Base-by-base conservation (phyloP, 1,140 invertebrate species). In the Ruditapes philippinarum region DNA sequence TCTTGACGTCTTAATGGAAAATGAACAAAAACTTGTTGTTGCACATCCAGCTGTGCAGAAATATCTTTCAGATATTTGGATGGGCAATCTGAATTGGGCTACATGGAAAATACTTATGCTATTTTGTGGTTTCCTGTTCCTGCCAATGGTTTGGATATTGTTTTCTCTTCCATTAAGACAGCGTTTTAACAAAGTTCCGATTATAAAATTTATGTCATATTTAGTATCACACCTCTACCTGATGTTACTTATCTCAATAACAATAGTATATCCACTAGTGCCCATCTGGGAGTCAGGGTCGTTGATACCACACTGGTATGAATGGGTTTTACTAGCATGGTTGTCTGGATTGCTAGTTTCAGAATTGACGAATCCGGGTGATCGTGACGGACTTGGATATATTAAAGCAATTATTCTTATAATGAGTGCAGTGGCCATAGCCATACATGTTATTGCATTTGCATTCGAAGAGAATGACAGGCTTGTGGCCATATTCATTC, bases 191-290 rank as follows among this genome's bases (percentile, higher is more conserved):
- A 98, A 95, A 95, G 92, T 97, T 22, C 99, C 99, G 28, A 99
- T 99, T 91, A 99, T 99, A 93, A 99, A 99, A 96, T 99, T 99
- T 95, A 99, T 99, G 98, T 99, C 99, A 19, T 99, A 99, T 96
- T 97, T 99, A 76, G 99, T 99, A 0, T 99, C 99, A 0, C 99
- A 99, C 96, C 97, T 99, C 91, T 99, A 99, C 96, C 97, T 99
- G 79, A 99, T 99, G 97, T 96, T 98, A 70, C 97, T 99, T 90
- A 97, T 99, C 90, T 94, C 92, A 36, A 96, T 99, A 81, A 98
- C 98, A n/a, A 98, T 98, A 40, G 98, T 99, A 83, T 98, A 97
- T 76, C 98, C 99, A 38, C 97, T 98, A 85, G 98, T 92, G 79
- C 93, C 95, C 45, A 95, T 97, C 33, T 96, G 95, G 91, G 88